A percentile compares a stretch with the other conserved stretches of the same genome.
Conservation (phyloP, 2,888 invertebrate species). For the Elegia similella region DNA sequence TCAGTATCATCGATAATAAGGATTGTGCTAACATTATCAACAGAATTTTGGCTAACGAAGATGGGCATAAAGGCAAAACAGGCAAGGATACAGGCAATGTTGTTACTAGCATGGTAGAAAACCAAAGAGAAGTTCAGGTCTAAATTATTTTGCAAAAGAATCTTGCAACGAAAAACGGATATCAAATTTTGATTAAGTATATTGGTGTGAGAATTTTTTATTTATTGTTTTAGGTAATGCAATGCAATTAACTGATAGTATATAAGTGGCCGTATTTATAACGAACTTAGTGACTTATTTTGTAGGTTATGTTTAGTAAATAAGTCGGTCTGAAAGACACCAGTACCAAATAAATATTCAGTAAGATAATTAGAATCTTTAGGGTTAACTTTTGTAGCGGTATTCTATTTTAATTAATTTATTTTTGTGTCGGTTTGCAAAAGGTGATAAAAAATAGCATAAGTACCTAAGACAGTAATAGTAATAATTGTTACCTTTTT, state of each 20-base stretch:
- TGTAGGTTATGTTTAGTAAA: constrained; percentile 26
- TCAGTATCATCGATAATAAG: constrained; percentile 85
- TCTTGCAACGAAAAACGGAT: constrained; percentile 19
- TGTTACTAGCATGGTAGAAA: constrained; percentile 64
- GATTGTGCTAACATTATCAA: constrained; percentile 85
- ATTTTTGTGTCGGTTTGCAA: constrained; percentile 15
- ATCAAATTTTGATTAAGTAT: constrained; percentile 15
- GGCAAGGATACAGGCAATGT: constrained; percentile 50
- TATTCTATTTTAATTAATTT: constrained; percentile 9
- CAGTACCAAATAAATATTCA: constrained; percentile 75
- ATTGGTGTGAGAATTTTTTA: constrained; percentile 27
- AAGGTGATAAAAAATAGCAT: constrained; percentile 6
- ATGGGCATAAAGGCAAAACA: constrained; percentile 29
- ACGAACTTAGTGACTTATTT: constrained; percentile 36
- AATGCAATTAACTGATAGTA: constrained; percentile 26
- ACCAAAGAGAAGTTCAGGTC: constrained; percentile 47
- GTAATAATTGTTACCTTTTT: not conserved
- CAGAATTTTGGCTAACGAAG: constrained; percentile 46
- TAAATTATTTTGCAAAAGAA: constrained; percentile 26
- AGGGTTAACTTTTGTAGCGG: not conserved
- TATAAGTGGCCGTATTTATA: constrained; percentile 44
- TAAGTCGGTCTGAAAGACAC: constrained; percentile 47
- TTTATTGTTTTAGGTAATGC: constrained; percentile 22
- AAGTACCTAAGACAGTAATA: not conserved
- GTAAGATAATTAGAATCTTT: constrained; percentile 28